phyloP scores from a whole-genome alignment of 2,113 vertebrate genomes.

The Sinocyclocheilus anshuiensis region DNA sequence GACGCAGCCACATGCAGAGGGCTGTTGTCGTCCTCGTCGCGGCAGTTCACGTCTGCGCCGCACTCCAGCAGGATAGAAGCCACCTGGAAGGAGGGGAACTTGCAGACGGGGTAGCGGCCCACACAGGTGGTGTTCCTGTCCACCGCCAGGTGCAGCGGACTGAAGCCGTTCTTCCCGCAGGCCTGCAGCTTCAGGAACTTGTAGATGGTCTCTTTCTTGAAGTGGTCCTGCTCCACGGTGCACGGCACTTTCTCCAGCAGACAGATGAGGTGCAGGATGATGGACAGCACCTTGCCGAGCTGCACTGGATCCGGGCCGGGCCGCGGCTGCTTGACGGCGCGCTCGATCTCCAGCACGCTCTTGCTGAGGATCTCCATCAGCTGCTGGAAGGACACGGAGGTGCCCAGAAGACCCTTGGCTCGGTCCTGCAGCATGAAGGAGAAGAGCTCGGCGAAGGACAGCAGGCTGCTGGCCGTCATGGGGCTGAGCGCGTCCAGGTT shows the following conservation, averaged over 20 bases:
- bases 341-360: constrained; percentile 95
- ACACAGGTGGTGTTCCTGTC: constrained; percentile 96
- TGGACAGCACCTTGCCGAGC: constrained; percentile 95
- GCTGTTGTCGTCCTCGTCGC: constrained; percentile 93
- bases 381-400: constrained; percentile 93
- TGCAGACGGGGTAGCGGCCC: constrained; percentile 96
- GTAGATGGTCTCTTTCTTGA: constrained; percentile 98
- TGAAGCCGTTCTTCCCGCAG: constrained; percentile 93
- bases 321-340: constrained; percentile 85
- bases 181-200: constrained; percentile 94
- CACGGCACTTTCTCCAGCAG: constrained; percentile 96
- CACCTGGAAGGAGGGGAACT: constrained; percentile 95
- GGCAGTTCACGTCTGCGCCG: constrained; percentile 90
- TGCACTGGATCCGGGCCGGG: constrained; percentile 86
- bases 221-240: constrained; percentile 91
- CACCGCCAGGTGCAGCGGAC: constrained; percentile 94
- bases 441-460: constrained; percentile 97
- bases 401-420: constrained; percentile 93
- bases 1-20: constrained; percentile 92
- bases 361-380: constrained; percentile 96
- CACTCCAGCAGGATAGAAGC: constrained; percentile 94
- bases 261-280: constrained; percentile 98
- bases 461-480: constrained; percentile 95
- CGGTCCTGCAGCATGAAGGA: constrained; percentile 99
- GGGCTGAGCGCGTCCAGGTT: constrained; percentile 96